Conservation (phyloP, 2,113 vertebrate species). For the Macquaria australasica region DNA sequence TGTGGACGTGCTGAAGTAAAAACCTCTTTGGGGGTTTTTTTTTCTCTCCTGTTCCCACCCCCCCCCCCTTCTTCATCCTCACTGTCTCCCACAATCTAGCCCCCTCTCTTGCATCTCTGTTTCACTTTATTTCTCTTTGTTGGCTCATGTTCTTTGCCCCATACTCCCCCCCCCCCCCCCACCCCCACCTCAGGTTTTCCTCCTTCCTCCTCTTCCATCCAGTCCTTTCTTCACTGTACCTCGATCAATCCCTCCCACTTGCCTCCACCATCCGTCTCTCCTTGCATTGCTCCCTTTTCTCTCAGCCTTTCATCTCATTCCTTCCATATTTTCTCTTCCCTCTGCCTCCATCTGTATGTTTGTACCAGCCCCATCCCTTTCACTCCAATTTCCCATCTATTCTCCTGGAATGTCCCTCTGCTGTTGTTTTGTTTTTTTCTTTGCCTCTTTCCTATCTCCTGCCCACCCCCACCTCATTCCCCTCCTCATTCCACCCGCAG, state of each 20-base stretch:
- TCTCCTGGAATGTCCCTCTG: conserved; percentile 40
- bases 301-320: conserved; percentile 30
- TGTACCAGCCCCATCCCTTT: conserved; percentile 17
- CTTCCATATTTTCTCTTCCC: neutral
- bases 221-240: neutral
- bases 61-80: neutral
- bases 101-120: conserved; percentile 54
- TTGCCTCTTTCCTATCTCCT: neutral
- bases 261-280: conserved; percentile 6
- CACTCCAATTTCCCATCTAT: conserved; percentile 40
- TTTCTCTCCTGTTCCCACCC: neutral
- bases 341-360: conserved; percentile 12
- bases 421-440: conserved; percentile 26
- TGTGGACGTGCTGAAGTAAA: conserved; percentile 16
- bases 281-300: neutral
- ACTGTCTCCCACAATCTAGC: conserved; percentile 26
- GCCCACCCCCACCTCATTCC: neutral
- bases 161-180: neutral
- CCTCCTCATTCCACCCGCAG: conserved; percentile 32
- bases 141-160: conserved; percentile 62
- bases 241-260: conserved; percentile 7
- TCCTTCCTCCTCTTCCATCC: neutral
- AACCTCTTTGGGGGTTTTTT: conserved; percentile 17
- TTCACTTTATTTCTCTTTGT: conserved; percentile 59
- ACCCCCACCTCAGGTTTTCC: neutral